Base-by-base conservation (phyloP, 2,113 vertebrate species). In the Piliocolobus tephrosceles region DNA sequence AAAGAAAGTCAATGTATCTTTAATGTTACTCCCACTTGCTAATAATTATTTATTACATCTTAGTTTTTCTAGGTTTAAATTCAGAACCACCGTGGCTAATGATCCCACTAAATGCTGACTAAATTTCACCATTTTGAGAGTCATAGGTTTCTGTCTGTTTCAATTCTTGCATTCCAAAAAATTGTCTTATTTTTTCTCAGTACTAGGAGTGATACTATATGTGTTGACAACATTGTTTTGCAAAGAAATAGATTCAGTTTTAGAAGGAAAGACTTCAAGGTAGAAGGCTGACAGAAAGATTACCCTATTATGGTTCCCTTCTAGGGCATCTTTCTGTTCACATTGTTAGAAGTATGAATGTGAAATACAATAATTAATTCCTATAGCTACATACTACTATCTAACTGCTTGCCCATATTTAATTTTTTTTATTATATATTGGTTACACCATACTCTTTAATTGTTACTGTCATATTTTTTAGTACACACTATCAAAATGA, bases 391-490 rank as follows among this genome's bases (percentile, higher is more conserved):
- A 50, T 50, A 16, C 2, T 64, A 43, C 2, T 57, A 86, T 87
- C 14, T 70, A 94, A 89, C 17, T 73, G 5, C 9, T 92, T 80
- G 3, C 58, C 1, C 13, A 20, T 3, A 84, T 75, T 90, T 68
- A 88, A 22, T 1, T 86, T 0, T 0, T 82, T 43, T 38, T 81
- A 73, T 95, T 82, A 38, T 38, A n/a, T n/a, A 18, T 47, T 86
- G 25, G 35, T 84, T 88, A 61, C 30, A 88, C 10, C 35, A 79
- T 73, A 7, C 52, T 88, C 8, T 91, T 91, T 88, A 89, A 95
- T 88, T 95, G 52, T 78, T 83, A 43, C 32, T 23, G 27, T 75
- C 72, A 86, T 75, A 70, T 85, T 72, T 95, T 97, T 95, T 95
- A 91, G 47, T 61, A 78, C 25, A 45, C 35, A 43, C 16, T 52